Conservation (phyloP, 2,888 invertebrate species). For the Megamerina dolium region DNA sequence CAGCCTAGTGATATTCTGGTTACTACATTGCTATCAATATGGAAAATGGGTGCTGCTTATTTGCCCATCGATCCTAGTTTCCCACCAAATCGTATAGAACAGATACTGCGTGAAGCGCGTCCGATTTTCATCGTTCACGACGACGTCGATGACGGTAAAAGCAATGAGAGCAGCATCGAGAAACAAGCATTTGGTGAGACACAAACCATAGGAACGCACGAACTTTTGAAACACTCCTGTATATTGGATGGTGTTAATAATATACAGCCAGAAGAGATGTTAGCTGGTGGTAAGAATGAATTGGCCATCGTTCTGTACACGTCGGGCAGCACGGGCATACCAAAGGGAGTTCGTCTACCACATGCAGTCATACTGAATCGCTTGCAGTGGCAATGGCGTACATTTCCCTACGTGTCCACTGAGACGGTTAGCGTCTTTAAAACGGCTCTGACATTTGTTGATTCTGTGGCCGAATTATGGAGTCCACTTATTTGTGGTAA, state of each 20-base stretch:
- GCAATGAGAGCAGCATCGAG: too few species aligned
- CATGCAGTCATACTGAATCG: conserved; percentile 75
- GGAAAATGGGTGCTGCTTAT: conserved; percentile 81
- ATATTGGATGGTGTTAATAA: conserved; percentile 36
- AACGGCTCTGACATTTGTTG: conserved; percentile 86
- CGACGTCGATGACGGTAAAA: too few species aligned
- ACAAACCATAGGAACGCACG: conserved; percentile 30
- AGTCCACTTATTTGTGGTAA: conserved; percentile 69
- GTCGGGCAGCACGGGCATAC: conserved; percentile 84
- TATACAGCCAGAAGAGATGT: conserved; percentile 46
- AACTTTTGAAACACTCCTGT: conserved; percentile 36
- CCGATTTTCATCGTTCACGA: conserved; percentile 64
- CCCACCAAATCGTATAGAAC: conserved; percentile 66
- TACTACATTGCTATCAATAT: conserved; percentile 62
- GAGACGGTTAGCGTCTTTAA: conserved; percentile 78
- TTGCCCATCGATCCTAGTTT: conserved; percentile 71
- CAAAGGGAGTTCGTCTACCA: conserved; percentile 81
- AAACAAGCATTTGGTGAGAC: conserved; percentile 33
- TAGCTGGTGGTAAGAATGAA: conserved; percentile 32
- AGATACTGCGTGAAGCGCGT: conserved; percentile 68
- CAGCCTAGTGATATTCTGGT: conserved; percentile 67
- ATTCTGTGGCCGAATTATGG: conserved; percentile 84
- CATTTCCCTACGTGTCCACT: conserved; percentile 64
- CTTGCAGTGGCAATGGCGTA: conserved; percentile 80
- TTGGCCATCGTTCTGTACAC: conserved; percentile 44